Evolutionary conservation across 2,888 invertebrate species (phyloP), one percentile per base, ranked within the genome.

Genomic region (Drosophila eohydei): DNA sequence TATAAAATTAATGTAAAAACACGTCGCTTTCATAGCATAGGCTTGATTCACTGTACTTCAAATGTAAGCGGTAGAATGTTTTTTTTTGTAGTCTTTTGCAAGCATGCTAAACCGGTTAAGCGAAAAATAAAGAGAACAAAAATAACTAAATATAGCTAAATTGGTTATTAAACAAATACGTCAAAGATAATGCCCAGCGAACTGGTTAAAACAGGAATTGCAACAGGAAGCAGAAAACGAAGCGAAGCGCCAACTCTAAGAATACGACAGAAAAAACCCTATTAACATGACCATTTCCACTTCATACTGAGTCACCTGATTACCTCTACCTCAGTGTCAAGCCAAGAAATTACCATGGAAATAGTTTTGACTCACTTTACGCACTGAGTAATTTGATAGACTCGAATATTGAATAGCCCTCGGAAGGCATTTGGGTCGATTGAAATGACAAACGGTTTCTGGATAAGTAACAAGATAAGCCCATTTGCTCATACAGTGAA

Each of bases 61-160:
- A 62, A 77, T 86, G 80, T 78, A 62, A 81, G 52, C 69, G 48
- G 60, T 68, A 65, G 64, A 69, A 50, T 21, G 16, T 50, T 48
- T 50, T 50, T 32, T 32, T 11, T 36, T 12, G 11, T 36, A 34
- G n/a, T 62, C 36, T 54, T 28, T 38, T 40, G 38, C n/a, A n/a
- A 81, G 67, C 66, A 59, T 21, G 36, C 51, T 44, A 78, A 87
- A 87, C 82, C 81, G 84, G 82, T 83, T 78, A 61, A 0, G 5
- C 40, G 50, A 9, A 32, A 52, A 48, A 60, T 0, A 48, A 14
- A 14, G 34, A 14, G 46, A 8, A 14, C 36, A 52, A 14, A 26
- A 48, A 56, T 69, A 36, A 30, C 71, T 63, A 78, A 71, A 75
- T 73, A 74, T 74, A 65, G 71, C 61, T n/a, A 48, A 65, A 65